Evolutionary conservation across 2,797 vertebrate species (phyloP).

Genomic region (Apogon talboti): DNA sequence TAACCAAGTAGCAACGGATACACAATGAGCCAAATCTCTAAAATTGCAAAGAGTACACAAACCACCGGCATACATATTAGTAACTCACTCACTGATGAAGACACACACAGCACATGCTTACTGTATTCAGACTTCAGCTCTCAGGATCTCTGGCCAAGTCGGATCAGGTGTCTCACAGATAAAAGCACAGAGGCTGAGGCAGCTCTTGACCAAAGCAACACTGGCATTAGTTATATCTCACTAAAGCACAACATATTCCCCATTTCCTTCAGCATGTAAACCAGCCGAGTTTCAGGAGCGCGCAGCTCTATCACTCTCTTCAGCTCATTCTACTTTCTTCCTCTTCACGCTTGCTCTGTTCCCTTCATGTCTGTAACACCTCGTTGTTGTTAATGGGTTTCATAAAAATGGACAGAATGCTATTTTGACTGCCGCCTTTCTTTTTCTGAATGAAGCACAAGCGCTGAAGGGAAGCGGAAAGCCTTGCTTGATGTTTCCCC

Average conservation of each 20-base stretch:
- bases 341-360: conserved; percentile 49
- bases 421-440: conserved; percentile 66
- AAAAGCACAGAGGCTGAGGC: conserved; percentile 48
- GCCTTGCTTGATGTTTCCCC: conserved; percentile 55
- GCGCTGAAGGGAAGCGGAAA: conserved; percentile 62
- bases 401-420: conserved; percentile 58
- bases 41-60: conserved; percentile 34
- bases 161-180: conserved; percentile 61
- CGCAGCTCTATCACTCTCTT: conserved; percentile 45
- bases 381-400: conserved; percentile 46
- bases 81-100: conserved; percentile 36
- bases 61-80: conserved; percentile 37
- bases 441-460: conserved; percentile 86
- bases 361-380: conserved; percentile 31
- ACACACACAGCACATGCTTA: conserved; percentile 65
- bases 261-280: conserved; percentile 52
- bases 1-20: conserved; percentile 14
- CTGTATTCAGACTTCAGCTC: conserved; percentile 69
- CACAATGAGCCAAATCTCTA: conserved; percentile 23
- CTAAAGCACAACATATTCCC: conserved; percentile 55
- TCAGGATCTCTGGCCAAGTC: conserved; percentile 58
- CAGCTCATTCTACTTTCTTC: conserved; percentile 57
- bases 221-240: conserved; percentile 55
- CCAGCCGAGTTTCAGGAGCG: conserved; percentile 35
- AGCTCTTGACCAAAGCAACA: conserved; percentile 38